phyloP scores from a whole-genome alignment of 2,888 invertebrate species.

The Altica lythri region DNA sequence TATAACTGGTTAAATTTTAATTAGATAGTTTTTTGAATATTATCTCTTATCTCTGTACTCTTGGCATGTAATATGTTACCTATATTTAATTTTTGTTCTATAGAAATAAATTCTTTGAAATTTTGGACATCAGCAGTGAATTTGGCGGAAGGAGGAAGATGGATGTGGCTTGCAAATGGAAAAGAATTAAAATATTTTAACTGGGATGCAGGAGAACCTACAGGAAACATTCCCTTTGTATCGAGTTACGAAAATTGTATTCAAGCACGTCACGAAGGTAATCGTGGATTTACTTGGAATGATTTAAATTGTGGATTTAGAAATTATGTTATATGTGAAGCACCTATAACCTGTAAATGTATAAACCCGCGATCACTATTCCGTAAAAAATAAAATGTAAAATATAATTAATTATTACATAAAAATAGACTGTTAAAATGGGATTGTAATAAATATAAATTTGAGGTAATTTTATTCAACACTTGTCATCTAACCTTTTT shows the following conservation, averaged over 20 bases:
- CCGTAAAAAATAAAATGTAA: neutral
- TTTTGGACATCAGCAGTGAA: conserved; percentile 29
- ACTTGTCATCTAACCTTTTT: no score
- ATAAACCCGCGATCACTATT: neutral
- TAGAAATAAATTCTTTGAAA: no score
- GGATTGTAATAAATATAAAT: no score
- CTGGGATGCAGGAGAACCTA: conserved; percentile 25
- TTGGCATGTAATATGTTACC: no score
- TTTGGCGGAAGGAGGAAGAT: conserved; percentile 15
- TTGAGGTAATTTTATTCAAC: no score
- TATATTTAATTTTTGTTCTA: no score
- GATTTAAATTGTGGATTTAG: conserved; percentile 20
- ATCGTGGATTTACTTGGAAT: conserved; percentile 28
- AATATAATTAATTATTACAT: no score
- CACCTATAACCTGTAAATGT: conserved; percentile 12
- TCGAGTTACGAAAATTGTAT: conserved; percentile 24
- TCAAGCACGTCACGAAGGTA: conserved; percentile 23
- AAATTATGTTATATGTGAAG: conserved; percentile 23
- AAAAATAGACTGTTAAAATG: no score
- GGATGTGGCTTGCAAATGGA: conserved; percentile 26
- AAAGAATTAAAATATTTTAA: conserved; percentile 23
- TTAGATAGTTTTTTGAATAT: no score
- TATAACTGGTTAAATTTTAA: no score
- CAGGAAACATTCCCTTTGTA: conserved; percentile 20
- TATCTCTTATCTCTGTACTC: no score